Percentiles rank a stretch among this genome's conserved stretches.
These are phyloP conservation scores for Botia kubotai DNA, from an alignment of 2,797 vertebrate genomes.

Conservation along the genomic window DNA sequence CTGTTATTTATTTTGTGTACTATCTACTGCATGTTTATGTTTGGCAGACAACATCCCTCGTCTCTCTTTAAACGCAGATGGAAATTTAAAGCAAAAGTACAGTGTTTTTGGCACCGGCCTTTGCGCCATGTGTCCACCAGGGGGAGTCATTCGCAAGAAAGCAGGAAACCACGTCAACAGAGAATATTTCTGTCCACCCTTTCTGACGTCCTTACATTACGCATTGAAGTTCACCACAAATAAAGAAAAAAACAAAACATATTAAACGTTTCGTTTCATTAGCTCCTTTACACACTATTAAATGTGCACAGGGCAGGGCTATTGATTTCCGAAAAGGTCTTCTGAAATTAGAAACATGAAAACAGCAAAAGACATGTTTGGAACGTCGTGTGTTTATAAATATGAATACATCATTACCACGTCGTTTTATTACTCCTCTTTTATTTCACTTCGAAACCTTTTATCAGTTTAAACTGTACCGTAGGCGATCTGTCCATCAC, in stretches of 20 bases:
- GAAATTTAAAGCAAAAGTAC: neutral
- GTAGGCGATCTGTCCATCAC: conserved; percentile 1
- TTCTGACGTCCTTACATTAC: neutral
- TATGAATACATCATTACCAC: too few relatives aligned
- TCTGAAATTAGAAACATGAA: too few relatives aligned
- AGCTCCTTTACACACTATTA: too few relatives aligned
- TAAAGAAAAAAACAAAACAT: too few relatives aligned
- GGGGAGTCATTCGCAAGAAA: conserved; percentile 45
- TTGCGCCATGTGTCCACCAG: conserved; percentile 37
- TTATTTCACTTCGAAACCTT: neutral
- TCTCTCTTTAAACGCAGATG: neutral
- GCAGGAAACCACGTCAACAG: neutral
- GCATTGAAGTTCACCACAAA: too few relatives aligned
- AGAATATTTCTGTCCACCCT: conserved; percentile 12
- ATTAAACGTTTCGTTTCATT: too few relatives aligned
- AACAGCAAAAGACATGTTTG: too few relatives aligned
- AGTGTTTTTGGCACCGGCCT: neutral
- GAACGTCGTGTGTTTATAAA: too few relatives aligned
- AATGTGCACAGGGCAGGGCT: too few relatives aligned
- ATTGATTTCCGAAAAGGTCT: too few relatives aligned
- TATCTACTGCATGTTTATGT: neutral
- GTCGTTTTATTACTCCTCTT: too few relatives aligned
- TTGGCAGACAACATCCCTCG: neutral
- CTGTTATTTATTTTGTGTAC: conserved; percentile 4
- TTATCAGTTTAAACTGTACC: conserved; percentile 6